These are phyloP conservation scores for Idris sp. DNA, from an alignment of 1,140 invertebrate species.

Conservation along the genomic window DNA sequence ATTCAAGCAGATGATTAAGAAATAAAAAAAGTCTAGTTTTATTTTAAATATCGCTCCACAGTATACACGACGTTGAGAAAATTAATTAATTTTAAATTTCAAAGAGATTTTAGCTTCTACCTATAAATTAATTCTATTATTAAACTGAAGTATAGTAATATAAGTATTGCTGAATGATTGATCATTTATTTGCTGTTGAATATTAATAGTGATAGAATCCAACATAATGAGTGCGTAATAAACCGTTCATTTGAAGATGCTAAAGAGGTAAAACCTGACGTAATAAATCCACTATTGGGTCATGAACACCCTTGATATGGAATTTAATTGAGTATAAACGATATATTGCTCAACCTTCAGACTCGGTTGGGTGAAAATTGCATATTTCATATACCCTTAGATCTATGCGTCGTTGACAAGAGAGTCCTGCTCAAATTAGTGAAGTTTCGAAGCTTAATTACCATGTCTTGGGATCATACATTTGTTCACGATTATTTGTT, in stretches of 20 bases:
- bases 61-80: too few relatives aligned
- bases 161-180: too few relatives aligned
- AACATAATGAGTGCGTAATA: constrained; percentile 29
- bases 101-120: too few relatives aligned
- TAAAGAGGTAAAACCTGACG: constrained; percentile 13
- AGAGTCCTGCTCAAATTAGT: constrained; percentile 52
- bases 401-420: constrained; percentile 26
- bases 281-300: constrained; percentile 31
- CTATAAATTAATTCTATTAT: too few relatives aligned
- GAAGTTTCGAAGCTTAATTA: constrained; percentile 36
- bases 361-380: constrained; percentile 64
- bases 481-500: constrained; percentile 18
- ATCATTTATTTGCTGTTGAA: too few relatives aligned
- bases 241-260: constrained; percentile 19
- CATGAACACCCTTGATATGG: constrained; percentile 51
- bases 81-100: constrained; percentile 1
- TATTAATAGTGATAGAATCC: neutral
- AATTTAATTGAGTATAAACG: constrained; percentile 68
- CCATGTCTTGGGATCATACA: constrained; percentile 1
- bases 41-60: neutral
- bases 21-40: constrained; percentile 21
- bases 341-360: constrained; percentile 56
- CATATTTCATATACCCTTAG: constrained; percentile 64
- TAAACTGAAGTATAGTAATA: too few relatives aligned
- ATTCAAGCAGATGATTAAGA: constrained; percentile 20